phyloP scores from a whole-genome alignment of 37 sponge, comb jelly and placozoan species.

The Eunapius fragilis region DNA sequence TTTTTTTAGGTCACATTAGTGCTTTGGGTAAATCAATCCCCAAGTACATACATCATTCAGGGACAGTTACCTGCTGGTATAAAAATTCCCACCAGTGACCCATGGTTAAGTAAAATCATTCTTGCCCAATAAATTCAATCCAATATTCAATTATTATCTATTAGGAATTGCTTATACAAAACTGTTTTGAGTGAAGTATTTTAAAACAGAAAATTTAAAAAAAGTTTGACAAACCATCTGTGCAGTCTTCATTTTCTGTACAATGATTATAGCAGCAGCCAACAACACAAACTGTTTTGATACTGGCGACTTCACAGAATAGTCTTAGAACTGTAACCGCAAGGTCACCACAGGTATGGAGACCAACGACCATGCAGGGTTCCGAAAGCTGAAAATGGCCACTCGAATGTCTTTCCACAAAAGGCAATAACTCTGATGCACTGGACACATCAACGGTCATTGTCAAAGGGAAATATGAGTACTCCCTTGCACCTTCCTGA shows the following conservation, averaged over 20 bases:
- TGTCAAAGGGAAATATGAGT: background rate
- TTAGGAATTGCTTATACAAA: background rate
- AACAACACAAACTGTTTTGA: conserved; percentile 49
- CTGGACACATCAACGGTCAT: background rate
- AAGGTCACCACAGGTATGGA: conserved; percentile 68
- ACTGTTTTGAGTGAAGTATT: background rate
- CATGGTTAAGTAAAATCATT: too few relatives aligned
- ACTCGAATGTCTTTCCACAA: background rate
- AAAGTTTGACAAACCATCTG: background rate
- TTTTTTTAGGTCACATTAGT: too few relatives aligned
- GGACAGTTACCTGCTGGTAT: too few relatives aligned
- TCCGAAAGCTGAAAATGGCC: background rate
- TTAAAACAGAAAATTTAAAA: background rate
- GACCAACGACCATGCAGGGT: conserved; percentile 31
- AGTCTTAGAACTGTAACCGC: conserved; percentile 19
- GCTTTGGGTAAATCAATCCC: too few relatives aligned
- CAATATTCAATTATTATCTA: too few relatives aligned
- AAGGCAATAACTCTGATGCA: background rate
- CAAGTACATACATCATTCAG: too few relatives aligned
- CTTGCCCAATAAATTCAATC: too few relatives aligned
- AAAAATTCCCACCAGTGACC: too few relatives aligned
- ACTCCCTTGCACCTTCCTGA: background rate
- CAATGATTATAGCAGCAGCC: conserved; percentile 77
- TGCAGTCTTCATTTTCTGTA: conserved; percentile 27
- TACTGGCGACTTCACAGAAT: background rate